These are phyloP conservation scores for Sebastes cheni DNA, from an alignment of 2,797 vertebrate genomes.

Conservation along the genomic window DNA sequence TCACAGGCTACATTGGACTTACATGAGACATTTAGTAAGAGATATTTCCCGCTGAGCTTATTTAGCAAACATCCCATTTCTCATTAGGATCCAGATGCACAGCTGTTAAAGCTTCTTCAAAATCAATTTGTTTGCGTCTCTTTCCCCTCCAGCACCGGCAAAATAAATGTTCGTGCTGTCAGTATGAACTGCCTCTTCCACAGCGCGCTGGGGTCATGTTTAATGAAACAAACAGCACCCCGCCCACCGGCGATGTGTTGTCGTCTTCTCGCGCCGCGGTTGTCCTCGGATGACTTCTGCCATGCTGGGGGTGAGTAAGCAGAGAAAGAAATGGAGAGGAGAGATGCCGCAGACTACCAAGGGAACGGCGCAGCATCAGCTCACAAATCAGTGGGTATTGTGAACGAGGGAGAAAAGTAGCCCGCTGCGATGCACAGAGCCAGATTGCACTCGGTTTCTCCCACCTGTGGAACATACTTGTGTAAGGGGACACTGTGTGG, in stretches of 20 bases:
- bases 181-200: conserved; percentile 30
- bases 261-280: conserved; percentile 14
- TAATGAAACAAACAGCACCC: conserved; percentile 62
- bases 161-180: conserved; percentile 47
- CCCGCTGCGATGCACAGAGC: conserved; percentile 36
- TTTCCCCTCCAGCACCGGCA: conserved; percentile 32
- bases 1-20: conserved; percentile 7
- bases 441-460: background rate
- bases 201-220: conserved; percentile 53
- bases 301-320: conserved; percentile 30
- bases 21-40: conserved; percentile 36
- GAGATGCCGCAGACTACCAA: conserved; percentile 28
- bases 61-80: conserved; percentile 50
- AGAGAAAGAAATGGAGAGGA: conserved; percentile 8
- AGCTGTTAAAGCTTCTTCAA: conserved; percentile 43
- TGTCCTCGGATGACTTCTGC: conserved; percentile 62
- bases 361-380: conserved; percentile 30
- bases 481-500: background rate
- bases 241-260: conserved; percentile 16
- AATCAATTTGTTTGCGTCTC: conserved; percentile 61
- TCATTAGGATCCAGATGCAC: conserved; percentile 54
- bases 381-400: conserved; percentile 57
- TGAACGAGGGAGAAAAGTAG: conserved; percentile 29
- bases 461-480: conserved; percentile 43
- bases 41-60: conserved; percentile 48